These are phyloP conservation scores for Marmota flaviventris DNA, from an alignment of 2,113 vertebrate species.

Conservation along the genomic window DNA sequence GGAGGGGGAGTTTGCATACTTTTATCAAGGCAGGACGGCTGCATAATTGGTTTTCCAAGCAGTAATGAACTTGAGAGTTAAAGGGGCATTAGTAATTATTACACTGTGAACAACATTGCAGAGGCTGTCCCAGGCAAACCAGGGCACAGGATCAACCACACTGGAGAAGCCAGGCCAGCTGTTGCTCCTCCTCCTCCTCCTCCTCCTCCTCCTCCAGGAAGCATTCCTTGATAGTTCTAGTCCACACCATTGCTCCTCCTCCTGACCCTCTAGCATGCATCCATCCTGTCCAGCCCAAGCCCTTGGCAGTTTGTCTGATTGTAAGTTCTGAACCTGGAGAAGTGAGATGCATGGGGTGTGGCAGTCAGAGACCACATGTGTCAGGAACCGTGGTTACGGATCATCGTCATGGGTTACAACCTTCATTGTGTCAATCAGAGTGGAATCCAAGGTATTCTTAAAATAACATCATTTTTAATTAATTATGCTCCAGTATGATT, in stretches of 20 bases:
- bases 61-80: background rate
- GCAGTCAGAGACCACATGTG: background rate
- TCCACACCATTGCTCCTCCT: background rate
- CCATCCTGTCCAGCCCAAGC: background rate
- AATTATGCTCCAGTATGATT: background rate
- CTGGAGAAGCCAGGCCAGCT: background rate
- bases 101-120: background rate
- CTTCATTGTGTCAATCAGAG: slow-evolving; percentile 53
- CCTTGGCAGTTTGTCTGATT: background rate
- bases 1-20: background rate
- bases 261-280: background rate
- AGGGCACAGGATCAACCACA: too few species aligned
- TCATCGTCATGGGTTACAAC: background rate
- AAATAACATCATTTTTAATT: background rate
- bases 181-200: background rate
- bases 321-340: background rate
- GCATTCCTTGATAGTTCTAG: background rate
- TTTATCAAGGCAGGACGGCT: background rate
- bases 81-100: background rate
- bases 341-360: too few species aligned
- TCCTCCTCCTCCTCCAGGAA: background rate
- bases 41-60: background rate
- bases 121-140: background rate
- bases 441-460: background rate
- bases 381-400: background rate